Percentiles rank a stretch among this genome's conserved stretches.
Evolutionary conservation across 2,797 vertebrate species (phyloP).

Genomic region (Enteromius radiatus): DNA sequence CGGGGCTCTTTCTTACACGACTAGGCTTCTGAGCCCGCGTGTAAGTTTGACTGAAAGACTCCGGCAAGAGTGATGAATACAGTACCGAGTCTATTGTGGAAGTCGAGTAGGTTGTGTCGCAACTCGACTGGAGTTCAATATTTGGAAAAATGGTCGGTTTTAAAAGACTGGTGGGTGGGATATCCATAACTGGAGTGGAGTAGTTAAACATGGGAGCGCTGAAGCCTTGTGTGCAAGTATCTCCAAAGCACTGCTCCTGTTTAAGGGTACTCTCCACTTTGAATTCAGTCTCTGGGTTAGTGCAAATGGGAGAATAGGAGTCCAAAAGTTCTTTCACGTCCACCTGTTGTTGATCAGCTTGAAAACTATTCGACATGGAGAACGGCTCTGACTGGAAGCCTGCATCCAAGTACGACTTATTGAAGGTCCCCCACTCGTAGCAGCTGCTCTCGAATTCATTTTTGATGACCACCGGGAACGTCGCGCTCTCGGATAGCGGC

Average conservation of each 20-base stretch:
- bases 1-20: slow-evolving; percentile 84
- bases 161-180: slow-evolving; percentile 71
- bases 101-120: slow-evolving; percentile 76
- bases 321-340: slow-evolving; percentile 85
- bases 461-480: slow-evolving; percentile 86
- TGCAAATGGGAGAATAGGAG: slow-evolving; percentile 80
- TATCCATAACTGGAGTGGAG: slow-evolving; percentile 76
- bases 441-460: slow-evolving; percentile 88
- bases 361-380: slow-evolving; percentile 80
- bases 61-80: slow-evolving; percentile 78
- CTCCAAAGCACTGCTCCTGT: slow-evolving; percentile 82
- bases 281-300: slow-evolving; percentile 80
- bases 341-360: slow-evolving; percentile 81
- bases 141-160: slow-evolving; percentile 74
- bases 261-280: slow-evolving; percentile 82
- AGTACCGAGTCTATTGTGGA: slow-evolving; percentile 78
- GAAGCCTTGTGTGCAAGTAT: slow-evolving; percentile 80
- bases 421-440: slow-evolving; percentile 87
- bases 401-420: slow-evolving; percentile 78
- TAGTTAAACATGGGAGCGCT: slow-evolving; percentile 76
- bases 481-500: slow-evolving; percentile 77
- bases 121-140: slow-evolving; percentile 74
- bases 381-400: slow-evolving; percentile 83
- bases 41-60: slow-evolving; percentile 78
- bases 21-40: slow-evolving; percentile 82